These are phyloP conservation scores for Lithobates pipiens DNA, from an alignment of 2,797 vertebrate genomes.

Conservation along the genomic window DNA sequence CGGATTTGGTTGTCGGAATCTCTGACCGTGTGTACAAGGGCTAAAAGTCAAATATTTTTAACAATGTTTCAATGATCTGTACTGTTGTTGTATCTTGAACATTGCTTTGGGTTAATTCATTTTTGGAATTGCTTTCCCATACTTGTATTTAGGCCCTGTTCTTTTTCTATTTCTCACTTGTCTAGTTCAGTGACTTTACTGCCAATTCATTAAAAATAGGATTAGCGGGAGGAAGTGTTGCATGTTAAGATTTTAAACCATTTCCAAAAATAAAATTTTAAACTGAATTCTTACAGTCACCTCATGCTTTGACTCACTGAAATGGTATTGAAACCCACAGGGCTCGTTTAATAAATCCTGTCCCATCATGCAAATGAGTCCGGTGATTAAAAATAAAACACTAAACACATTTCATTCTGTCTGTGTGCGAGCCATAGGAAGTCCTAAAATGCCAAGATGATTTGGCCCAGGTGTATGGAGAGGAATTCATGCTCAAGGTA, in stretches of 20 bases:
- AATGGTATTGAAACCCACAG: constrained; percentile 63
- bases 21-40: no score
- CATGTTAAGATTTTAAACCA: constrained; percentile 18
- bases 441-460: neutral
- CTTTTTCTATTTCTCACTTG: neutral
- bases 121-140: neutral
- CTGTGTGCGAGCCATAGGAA: constrained; percentile 55
- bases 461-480: neutral
- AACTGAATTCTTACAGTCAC: constrained; percentile 58
- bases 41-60: no score
- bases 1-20: no score
- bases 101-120: no score
- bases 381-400: constrained; percentile 65
- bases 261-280: constrained; percentile 10
- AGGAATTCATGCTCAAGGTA: constrained; percentile 11
- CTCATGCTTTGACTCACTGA: constrained; percentile 68
- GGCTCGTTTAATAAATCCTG: constrained; percentile 66
- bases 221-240: neutral
- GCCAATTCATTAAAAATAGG: constrained; percentile 8
- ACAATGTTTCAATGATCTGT: no score
- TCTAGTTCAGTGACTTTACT: neutral
- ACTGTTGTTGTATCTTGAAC: no score
- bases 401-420: constrained; percentile 65
- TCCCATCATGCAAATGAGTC: constrained; percentile 67
- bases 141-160: no score